These are phyloP conservation scores for Rhipidura dahli DNA, from an alignment of 2,113 vertebrate species.

Conservation along the genomic window DNA sequence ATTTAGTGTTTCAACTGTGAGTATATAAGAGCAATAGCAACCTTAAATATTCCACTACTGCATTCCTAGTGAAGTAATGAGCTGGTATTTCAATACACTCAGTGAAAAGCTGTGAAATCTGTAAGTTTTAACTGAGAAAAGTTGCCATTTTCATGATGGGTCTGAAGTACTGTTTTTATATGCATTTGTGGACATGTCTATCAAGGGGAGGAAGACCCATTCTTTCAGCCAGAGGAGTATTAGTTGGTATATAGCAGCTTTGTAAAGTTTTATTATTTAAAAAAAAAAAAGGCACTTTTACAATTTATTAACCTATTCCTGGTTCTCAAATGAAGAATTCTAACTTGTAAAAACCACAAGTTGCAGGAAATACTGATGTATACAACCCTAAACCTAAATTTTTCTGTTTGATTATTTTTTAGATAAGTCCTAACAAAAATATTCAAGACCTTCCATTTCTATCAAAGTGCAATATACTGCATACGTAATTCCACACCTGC, in stretches of 20 bases:
- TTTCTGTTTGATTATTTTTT: neutral
- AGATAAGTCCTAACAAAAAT: slow-evolving; percentile 36
- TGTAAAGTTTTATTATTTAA: neutral
- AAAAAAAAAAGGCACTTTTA: neutral
- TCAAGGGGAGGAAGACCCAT: neutral
- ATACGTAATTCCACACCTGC: slow-evolving; percentile 34
- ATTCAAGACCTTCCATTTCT: slow-evolving; percentile 13
- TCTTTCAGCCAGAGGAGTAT: slow-evolving; percentile 7
- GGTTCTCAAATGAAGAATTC: neutral
- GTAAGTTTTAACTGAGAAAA: neutral
- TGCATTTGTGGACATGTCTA: neutral
- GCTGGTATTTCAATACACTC: neutral
- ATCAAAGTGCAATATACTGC: slow-evolving; percentile 61
- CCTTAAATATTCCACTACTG: neutral
- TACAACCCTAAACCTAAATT: neutral
- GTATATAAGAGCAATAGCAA: slow-evolving; percentile 7
- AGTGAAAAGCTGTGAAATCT: slow-evolving; percentile 21
- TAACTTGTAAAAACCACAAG: neutral
- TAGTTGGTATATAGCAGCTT: slow-evolving; percentile 66
- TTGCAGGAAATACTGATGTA: neutral
- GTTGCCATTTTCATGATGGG: neutral
- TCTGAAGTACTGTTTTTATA: neutral
- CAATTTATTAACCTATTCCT: slow-evolving; percentile 29
- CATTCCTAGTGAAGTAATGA: neutral
- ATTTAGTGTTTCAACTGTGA: slow-evolving; percentile 71